These are phyloP conservation scores for Lasioglossum leucozonium DNA, from an alignment of 2,888 invertebrate species.

Conservation along the genomic window DNA sequence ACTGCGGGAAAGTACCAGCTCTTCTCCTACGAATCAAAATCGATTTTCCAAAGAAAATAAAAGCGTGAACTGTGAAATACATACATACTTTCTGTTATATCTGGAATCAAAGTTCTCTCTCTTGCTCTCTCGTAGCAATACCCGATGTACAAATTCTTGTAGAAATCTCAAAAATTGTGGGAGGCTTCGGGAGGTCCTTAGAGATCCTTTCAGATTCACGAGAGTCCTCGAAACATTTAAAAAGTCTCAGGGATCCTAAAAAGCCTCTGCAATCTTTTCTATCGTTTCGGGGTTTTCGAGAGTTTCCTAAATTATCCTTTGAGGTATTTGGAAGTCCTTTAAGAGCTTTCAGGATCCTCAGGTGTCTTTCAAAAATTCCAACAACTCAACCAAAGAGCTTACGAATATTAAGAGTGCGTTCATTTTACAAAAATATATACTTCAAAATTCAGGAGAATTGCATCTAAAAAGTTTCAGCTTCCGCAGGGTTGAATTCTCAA, in stretches of 20 bases:
- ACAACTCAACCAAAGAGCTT: neutral
- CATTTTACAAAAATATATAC: neutral
- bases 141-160: too few species aligned
- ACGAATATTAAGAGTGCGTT: neutral
- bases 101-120: slow-evolving; percentile 20
- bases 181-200: too few species aligned
- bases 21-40: slow-evolving; percentile 28
- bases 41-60: slow-evolving; percentile 42
- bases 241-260: neutral
- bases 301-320: neutral
- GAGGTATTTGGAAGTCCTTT: neutral
- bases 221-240: neutral
- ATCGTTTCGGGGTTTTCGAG: neutral
- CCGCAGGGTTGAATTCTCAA: neutral
- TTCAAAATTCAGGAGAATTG: neutral
- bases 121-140: too few species aligned
- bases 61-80: slow-evolving; percentile 25
- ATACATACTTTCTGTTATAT: slow-evolving; percentile 40
- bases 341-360: neutral
- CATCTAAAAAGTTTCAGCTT: neutral
- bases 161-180: too few species aligned
- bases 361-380: neutral
- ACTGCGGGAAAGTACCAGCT: slow-evolving; percentile 28
- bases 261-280: neutral
- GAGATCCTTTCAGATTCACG: neutral